Evolutionary conservation across 1,140 invertebrate species (phyloP), one percentile per base, ranked within the genome.

Genomic region (Tetramorium simillimum): DNA sequence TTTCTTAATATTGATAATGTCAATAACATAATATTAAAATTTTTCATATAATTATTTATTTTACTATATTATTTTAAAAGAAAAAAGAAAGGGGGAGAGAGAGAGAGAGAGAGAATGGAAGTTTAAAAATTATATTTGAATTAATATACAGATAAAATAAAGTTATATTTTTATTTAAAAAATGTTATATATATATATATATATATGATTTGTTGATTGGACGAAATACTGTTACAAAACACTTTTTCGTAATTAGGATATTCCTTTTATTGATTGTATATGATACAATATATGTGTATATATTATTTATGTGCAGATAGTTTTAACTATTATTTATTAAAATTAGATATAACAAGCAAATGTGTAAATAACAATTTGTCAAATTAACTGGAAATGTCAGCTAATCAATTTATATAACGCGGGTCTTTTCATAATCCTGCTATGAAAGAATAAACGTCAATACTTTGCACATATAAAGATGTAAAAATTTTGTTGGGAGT

Each of bases 361-460:
- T 70, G 18, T 46, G 69, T 73, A 73, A 73, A 37, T 60, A 84
- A 84, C 28, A 73, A 73, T 62, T 73, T 60, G 16, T 58, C 12
- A 62, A 73, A 37, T 49, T 12, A 53, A 53, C 24, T 18, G 14
- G 16, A 81, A 70, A 24, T 18, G 14, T 51, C 16, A 24, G 18
- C 14, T 62, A 46, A 73, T 82, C 3, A 73, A 2, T 24, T 46
- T 46, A 40, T 43, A n/a, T 53, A 78, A 65, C 2, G 4, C 14
- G 1, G 6, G 0, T 18, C 7, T 56, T 40, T 6, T 21, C 24
- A 21, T 16, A 43, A 40, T 51, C 14, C 14, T 37, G 62, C 16
- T 67, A 10, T 7, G 33, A 58, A 80, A 24, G 16, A 49, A 75
- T 37, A 33, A 73, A 84, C 53, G 49, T 49, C 21, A 46, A 10